Percentiles rank a stretch among this genome's conserved stretches.
phyloP scores from a whole-genome alignment of 2,797 vertebrate genomes.

The Notolabrus celidotus region DNA sequence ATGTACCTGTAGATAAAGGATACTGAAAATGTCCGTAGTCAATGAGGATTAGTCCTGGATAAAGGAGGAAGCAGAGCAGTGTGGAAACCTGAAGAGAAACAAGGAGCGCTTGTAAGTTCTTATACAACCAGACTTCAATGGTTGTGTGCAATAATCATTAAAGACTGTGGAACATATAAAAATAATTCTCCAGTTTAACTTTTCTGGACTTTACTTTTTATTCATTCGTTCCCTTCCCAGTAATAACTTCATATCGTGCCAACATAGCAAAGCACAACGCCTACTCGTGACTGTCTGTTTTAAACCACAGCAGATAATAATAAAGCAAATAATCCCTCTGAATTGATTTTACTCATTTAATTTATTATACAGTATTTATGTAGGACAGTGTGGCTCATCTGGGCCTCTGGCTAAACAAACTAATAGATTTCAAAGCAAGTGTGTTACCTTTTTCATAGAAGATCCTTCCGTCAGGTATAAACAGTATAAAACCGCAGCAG shows the following conservation, averaged over 20 bases:
- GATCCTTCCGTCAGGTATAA: constrained; percentile 89
- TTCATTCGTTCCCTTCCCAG: too few species aligned
- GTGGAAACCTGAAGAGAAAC: constrained; percentile 84
- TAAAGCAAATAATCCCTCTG: too few species aligned
- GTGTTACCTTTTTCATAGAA: constrained; percentile 89
- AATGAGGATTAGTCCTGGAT: constrained; percentile 95
- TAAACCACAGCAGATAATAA: too few species aligned
- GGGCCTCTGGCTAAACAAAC: constrained; percentile 21
- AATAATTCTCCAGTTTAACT: too few species aligned
- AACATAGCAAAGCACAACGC: not conserved
- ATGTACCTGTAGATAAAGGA: constrained; percentile 84
- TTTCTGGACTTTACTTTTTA: too few species aligned
- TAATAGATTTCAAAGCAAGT: not conserved
- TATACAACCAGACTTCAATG: too few species aligned
- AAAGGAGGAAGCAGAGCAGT: constrained; percentile 91
- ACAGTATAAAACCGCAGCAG: constrained; percentile 94
- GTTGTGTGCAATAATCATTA: too few species aligned
- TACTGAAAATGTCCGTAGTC: constrained; percentile 99
- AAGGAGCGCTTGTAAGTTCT: not conserved
- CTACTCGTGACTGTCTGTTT: not conserved
- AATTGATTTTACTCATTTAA: too few species aligned
- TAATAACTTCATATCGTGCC: not conserved
- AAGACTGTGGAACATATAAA: too few species aligned
- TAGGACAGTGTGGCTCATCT: constrained; percentile 13
- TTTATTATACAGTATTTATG: too few species aligned